Base-by-base conservation (phyloP, 1,140 invertebrate genomes). In the Drosophila ohnishii region DNA sequence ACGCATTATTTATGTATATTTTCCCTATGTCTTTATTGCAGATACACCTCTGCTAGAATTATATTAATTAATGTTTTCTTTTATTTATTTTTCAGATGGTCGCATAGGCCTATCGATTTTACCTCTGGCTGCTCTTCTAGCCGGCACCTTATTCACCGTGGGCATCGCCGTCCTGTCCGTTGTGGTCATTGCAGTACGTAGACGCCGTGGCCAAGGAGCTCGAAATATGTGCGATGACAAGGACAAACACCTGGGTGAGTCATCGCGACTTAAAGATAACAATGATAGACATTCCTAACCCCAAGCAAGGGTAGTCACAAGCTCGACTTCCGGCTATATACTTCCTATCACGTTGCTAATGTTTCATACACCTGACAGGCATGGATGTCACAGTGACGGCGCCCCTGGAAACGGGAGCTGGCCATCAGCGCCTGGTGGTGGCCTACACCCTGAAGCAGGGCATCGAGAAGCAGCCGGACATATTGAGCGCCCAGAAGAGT, bases 131-230 rank as follows among this genome's bases (percentile, higher is more conserved):
- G 92, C 94, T 28, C 90, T 94, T 32, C 83, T 94, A 14, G 93
- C 94, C 30, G 95, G 94, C 10, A 94, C 93, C 16, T 78, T 95
- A 4, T 92, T 95, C 61, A 94, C 93, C 3, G 90, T 95, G n/a
- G 94, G 93, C 55, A 92, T 94, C 45, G 94, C 93, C 6, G 93
- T 94, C 10, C 89, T 95, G 1, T 93, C 94, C 30, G 93, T 95
- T 47, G 94, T 95, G 63, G 92, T 95, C 14, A 85, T 94, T 45
- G 93, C 93, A 4, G 91, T 93, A 35, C 90, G 93, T 62, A 83
- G 91, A 62, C 90, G 92, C 63, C 90, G 92, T 50, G 90, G 81
- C 47, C 90, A 91, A 63, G 79, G 87, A 39, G 77, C 77, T 10
- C 76, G 89, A 9, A 90, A 84, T 65, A 79, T 81, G 72, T 91